Conservation (phyloP, 2,113 vertebrate species). For the Salminus brasiliensis region DNA sequence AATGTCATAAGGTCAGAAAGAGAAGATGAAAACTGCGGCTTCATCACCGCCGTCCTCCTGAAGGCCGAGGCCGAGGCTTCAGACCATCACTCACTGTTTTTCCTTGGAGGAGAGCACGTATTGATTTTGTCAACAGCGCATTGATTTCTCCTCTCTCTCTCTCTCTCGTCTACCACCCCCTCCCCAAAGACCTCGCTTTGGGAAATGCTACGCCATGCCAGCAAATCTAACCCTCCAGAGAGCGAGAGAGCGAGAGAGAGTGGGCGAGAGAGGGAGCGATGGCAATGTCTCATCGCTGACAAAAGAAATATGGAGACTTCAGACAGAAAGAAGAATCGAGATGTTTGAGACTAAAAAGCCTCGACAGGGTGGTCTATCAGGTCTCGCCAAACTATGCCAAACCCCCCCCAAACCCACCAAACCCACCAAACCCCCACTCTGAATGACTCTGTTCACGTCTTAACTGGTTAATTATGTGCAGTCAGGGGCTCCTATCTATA, state of each 20-base stretch:
- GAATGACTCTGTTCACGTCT: too few relatives aligned
- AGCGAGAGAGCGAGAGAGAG: conserved; percentile 41
- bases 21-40: background rate
- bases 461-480: too few relatives aligned
- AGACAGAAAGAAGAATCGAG: conserved; percentile 20
- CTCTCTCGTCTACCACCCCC: conserved; percentile 17
- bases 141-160: conserved; percentile 63
- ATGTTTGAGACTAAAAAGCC: background rate
- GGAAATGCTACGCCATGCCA: conserved; percentile 56
- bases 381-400: too few relatives aligned
- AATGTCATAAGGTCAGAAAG: background rate
- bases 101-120: conserved; percentile 70
- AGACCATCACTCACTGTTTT: conserved; percentile 71
- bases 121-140: conserved; percentile 77
- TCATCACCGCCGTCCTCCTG: background rate
- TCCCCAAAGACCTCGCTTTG: conserved; percentile 26
- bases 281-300: conserved; percentile 57
- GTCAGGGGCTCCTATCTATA: too few relatives aligned
- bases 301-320: conserved; percentile 61
- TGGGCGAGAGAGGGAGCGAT: background rate
- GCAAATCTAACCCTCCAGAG: conserved; percentile 47
- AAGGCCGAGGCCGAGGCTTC: conserved; percentile 46
- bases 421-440: too few relatives aligned
- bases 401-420: too few relatives aligned
- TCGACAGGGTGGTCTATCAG: background rate